A percentile compares a stretch with the other conserved stretches of the same genome.
These are phyloP conservation scores for Caerostris extrusa DNA, from an alignment of 1,140 invertebrate species.

Conservation along the genomic window DNA sequence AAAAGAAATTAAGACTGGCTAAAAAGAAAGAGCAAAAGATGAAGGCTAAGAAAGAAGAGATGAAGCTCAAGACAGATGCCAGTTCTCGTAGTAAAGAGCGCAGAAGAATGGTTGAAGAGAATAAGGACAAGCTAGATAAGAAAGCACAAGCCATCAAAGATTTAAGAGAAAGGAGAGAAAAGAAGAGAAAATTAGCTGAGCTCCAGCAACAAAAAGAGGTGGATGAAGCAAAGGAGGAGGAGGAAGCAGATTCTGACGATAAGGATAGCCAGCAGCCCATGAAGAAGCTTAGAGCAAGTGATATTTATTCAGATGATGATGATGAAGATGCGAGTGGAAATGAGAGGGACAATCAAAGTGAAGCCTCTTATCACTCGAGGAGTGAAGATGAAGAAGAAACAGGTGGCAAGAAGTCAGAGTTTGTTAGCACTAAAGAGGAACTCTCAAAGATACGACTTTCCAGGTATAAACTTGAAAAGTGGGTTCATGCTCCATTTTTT, in stretches of 20 bases:
- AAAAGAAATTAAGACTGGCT: slow-evolving; percentile 94
- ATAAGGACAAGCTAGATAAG: slow-evolving; percentile 90
- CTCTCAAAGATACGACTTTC: slow-evolving; percentile 94
- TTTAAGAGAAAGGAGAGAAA: slow-evolving; percentile 93
- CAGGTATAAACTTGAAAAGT: slow-evolving; percentile 95
- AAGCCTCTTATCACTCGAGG: slow-evolving; percentile 75
- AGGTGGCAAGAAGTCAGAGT: slow-evolving; percentile 79
- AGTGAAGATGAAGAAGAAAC: slow-evolving; percentile 78
- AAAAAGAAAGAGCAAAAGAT: slow-evolving; percentile 88
- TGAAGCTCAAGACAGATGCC: slow-evolving; percentile 83
- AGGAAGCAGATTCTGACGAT: slow-evolving; percentile 83
- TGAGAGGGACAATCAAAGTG: slow-evolving; percentile 79
- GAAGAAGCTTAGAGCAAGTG: slow-evolving; percentile 92
- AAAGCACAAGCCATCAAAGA: slow-evolving; percentile 95
- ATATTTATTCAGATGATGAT: slow-evolving; percentile 96
- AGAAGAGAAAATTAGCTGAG: slow-evolving; percentile 84
- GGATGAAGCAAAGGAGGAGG: slow-evolving; percentile 84
- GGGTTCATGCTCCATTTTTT: slow-evolving; percentile 98
- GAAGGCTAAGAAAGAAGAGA: slow-evolving; percentile 83
- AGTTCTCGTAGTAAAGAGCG: slow-evolving; percentile 92
- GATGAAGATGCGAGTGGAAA: slow-evolving; percentile 83
- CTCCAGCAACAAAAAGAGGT: slow-evolving; percentile 81
- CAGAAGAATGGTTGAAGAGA: slow-evolving; percentile 94
- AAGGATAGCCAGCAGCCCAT: slow-evolving; percentile 79
- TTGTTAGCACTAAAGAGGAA: slow-evolving; percentile 89